Evolutionary conservation across 2,113 vertebrate genomes (phyloP), one percentile per base, ranked within the genome.

Genomic region (Amphilophus citrinellus): DNA sequence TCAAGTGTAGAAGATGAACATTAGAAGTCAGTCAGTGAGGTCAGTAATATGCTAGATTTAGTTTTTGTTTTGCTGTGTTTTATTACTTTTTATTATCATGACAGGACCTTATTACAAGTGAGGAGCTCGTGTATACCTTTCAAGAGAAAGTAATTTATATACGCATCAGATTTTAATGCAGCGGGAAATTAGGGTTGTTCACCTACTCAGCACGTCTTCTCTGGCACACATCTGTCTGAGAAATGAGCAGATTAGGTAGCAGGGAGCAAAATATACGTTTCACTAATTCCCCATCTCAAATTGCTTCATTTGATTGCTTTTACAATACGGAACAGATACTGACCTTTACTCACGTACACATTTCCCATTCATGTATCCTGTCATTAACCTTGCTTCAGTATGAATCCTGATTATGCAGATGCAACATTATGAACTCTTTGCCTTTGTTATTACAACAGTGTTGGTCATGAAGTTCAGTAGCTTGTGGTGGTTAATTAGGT

Each of bases 151-250:
- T 82, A 24, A 82, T 85, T 87, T 61, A 61, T 4, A 6, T 15
- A 63, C 56, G 63, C 77, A 85, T 89, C 81, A 82, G 47, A 81
- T 85, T 77, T 84, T 84, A 92, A 90, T 87, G 57, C 71, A 71
- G 76, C 68, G 73, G n/a, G 58, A 89, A 89, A 88, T 73, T 84
- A 79, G 84, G 73, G 61, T 42, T 27, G 59, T 76, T 59, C 59
- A 59, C 66, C 65, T 47, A 83, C 60, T 87, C 78, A 77, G 56
- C 76, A 58, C 5, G 22, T 66, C 39, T 68, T 79, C 2, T 15
- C 30, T 27, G 61, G 80, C 39, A 60, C 44, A 59, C 17, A 7
- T 78, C 63, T 11, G 47, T 83, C 32, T 53, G 17, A 84, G 68
- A 85, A 81, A 84, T 42, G 14, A 83, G 80, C 76, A 84, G 76